These are phyloP conservation scores for Cottoperca gobio DNA, from an alignment of 2,797 vertebrate species.

Conservation along the genomic window DNA sequence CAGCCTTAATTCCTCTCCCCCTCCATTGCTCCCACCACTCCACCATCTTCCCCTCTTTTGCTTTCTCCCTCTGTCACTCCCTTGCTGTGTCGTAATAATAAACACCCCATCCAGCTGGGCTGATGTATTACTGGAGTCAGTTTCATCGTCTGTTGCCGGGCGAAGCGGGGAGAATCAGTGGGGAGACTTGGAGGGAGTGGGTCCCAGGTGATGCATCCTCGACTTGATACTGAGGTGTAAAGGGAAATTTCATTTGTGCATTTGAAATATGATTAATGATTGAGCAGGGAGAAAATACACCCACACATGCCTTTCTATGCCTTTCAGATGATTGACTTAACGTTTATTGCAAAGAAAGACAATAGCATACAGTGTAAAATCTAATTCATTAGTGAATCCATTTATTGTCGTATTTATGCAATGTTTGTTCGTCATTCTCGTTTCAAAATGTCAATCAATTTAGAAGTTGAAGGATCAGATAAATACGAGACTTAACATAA, in stretches of 20 bases:
- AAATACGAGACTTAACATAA: slow-evolving; percentile 5
- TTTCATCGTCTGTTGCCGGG: slow-evolving; percentile 82
- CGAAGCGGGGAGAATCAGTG: slow-evolving; percentile 60
- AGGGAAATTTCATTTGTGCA: slow-evolving; percentile 35
- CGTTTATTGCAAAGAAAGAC: background rate
- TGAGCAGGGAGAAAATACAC: background rate
- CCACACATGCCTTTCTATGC: slow-evolving; percentile 1
- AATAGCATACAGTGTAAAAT: slow-evolving; percentile 6
- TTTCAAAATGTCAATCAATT: background rate
- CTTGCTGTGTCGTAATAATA: slow-evolving; percentile 80
- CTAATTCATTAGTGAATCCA: background rate
- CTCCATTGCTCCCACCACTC: slow-evolving; percentile 49
- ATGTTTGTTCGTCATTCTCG: background rate
- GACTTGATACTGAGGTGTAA: slow-evolving; percentile 29
- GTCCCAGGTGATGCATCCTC: slow-evolving; percentile 69
- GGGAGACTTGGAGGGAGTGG: slow-evolving; percentile 49
- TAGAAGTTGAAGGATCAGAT: slow-evolving; percentile 10
- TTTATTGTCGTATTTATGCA: background rate
- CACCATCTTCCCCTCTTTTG: slow-evolving; percentile 66
- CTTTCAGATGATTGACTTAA: background rate
- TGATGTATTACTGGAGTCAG: slow-evolving; percentile 72
- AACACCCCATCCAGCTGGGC: slow-evolving; percentile 76
- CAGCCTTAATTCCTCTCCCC: slow-evolving; percentile 58
- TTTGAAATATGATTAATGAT: slow-evolving; percentile 32
- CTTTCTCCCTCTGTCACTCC: slow-evolving; percentile 74